Percentiles rank a stretch among this genome's conserved stretches.
These are phyloP conservation scores for Suncus etruscus DNA, from an alignment of 2,113 vertebrate species.

Conservation along the genomic window DNA sequence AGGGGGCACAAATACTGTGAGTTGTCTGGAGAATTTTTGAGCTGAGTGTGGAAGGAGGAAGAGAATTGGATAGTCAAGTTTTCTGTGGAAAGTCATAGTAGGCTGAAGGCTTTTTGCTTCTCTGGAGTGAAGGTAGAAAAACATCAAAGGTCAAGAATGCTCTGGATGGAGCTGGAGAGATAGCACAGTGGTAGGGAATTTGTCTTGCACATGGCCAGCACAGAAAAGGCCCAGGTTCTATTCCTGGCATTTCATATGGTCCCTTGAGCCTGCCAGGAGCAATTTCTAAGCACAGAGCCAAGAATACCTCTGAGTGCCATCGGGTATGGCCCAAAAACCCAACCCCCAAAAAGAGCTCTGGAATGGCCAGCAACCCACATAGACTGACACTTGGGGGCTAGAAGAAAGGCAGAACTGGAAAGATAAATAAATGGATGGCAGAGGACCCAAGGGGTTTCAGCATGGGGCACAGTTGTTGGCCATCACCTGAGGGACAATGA, in stretches of 20 bases:
- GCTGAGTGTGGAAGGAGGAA: not conserved
- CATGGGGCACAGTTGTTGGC: not conserved
- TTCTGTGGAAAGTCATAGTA: not conserved
- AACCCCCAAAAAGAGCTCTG: too few relatives aligned
- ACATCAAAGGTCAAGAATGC: not conserved
- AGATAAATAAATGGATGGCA: constrained; percentile 61
- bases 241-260: too few relatives aligned
- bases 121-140: not conserved
- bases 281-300: too few relatives aligned
- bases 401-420: not conserved
- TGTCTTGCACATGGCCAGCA: too few relatives aligned
- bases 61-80: not conserved
- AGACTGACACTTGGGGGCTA: rapidly evolving
- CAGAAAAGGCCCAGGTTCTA: too few relatives aligned
- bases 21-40: constrained; percentile 11
- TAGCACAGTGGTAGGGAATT: too few relatives aligned
- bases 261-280: too few relatives aligned
- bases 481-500: not conserved
- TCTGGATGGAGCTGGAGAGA: not conserved
- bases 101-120: not conserved
- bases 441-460: constrained; percentile 35
- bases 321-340: too few relatives aligned
- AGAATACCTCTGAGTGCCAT: too few relatives aligned
- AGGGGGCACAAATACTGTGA: not conserved
- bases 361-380: not conserved